phyloP scores from a whole-genome alignment of 2,888 invertebrate genomes.

The Chalcis sispes region DNA sequence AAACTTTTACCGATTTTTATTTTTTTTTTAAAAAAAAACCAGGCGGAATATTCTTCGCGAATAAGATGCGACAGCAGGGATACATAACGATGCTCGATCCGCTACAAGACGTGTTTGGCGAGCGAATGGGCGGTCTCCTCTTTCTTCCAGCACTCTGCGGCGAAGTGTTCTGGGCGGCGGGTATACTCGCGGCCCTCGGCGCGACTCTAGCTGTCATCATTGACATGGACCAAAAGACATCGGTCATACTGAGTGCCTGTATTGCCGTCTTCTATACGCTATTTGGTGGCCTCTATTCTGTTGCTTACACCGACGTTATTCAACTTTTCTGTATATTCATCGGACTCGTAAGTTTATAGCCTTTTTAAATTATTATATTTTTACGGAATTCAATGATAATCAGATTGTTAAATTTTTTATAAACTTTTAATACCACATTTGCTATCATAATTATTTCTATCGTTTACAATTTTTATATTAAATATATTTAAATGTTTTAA shows the following conservation, averaged over 20 bases:
- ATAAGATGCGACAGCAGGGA: slow-evolving; percentile 97
- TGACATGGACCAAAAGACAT: slow-evolving; percentile 94
- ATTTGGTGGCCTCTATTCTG: slow-evolving; percentile 97
- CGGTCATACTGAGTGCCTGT: slow-evolving; percentile 95
- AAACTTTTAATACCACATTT: too few species aligned
- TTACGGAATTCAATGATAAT: too few species aligned
- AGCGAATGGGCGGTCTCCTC: slow-evolving; percentile 97
- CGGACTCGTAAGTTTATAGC: slow-evolving; percentile 85
- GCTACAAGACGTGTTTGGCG: slow-evolving; percentile 96
- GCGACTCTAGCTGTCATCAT: slow-evolving; percentile 98
- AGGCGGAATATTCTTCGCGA: slow-evolving; percentile 99
- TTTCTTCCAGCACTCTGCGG: slow-evolving; percentile 98
- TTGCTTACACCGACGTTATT: slow-evolving; percentile 99
- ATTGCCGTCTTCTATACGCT: slow-evolving; percentile 98
- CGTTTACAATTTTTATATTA: too few species aligned
- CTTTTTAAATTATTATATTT: too few species aligned
- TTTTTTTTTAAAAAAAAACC: slow-evolving; percentile 44
- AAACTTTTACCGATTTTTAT: too few species aligned
- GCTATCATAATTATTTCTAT: too few species aligned
- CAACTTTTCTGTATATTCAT: slow-evolving; percentile 98
- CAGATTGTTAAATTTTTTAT: too few species aligned
- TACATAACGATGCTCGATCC: slow-evolving; percentile 99
- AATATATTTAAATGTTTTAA: too few species aligned
- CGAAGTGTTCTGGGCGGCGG: slow-evolving; percentile 99
- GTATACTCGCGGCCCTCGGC: slow-evolving; percentile 96